Evolutionary conservation across 2,797 vertebrate genomes (phyloP), one percentile per base, ranked within the genome.

Genomic region (Leptatherina wallacei): DNA sequence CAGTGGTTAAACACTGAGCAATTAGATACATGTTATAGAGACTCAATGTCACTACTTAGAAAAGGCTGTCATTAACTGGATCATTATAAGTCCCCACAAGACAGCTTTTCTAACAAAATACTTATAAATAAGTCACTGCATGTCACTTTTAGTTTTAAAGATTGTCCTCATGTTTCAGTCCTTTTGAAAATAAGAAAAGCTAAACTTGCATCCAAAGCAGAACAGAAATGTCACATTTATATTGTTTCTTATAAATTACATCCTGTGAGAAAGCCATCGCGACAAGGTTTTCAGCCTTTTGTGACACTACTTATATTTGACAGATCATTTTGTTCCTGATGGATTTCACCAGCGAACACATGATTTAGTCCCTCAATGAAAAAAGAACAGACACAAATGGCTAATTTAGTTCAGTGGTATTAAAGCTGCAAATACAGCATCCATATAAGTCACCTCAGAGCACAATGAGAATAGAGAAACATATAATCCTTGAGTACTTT

Each of bases 1-100:
- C 20, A 13, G 8, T 52, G 16, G 57, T 76, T 69, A 59, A 78
- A 80, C 65, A 73, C 73, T 0, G 1, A 62, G 32, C 16, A n/a
- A 27, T 44, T 20, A 68, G 29, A 68, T 58, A 24, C 44, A 62
- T 35, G 14, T 61, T 58, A 32, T 13, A 22, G 33, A 29, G 40
- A 4, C 3, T 33, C 20, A 14, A 20, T 29, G 8, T 58, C 20
- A 30, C 18, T 35, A 16, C 36, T 29, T 30, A 58, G 24, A 8
- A 64, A 35, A 55, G 32, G 32, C 27, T 61, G 32, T 35, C 30
- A 61, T 61, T n/a, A 69, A 57, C n/a, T 30, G 29, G 47, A 35
- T 60, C 2, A 47, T 12, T 32, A 1, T 38, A 61, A 56, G 20
- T 56, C 20, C 30, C 1, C 42, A 47, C 57, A 47, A 32, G 30